Evolutionary conservation across 2,888 invertebrate genomes (phyloP).

Genomic region (Caenorhabditis sulstoni): DNA sequence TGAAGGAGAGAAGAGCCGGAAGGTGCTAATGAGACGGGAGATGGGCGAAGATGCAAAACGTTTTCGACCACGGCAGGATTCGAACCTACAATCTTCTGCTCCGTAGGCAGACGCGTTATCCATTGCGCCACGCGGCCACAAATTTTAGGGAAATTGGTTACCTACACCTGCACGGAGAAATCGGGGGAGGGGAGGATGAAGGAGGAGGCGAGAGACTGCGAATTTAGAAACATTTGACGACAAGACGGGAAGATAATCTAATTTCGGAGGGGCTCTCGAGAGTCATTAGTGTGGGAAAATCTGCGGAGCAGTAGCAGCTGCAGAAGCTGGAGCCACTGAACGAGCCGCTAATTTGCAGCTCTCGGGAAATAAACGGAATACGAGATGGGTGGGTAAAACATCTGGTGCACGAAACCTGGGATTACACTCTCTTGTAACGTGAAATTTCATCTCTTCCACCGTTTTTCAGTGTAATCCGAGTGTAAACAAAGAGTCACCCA

Average conservation of each 20-base stretch:
- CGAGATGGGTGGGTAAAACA: slow-evolving; percentile 48
- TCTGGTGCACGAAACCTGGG: slow-evolving; percentile 35
- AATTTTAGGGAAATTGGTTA: background rate
- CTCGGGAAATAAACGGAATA: slow-evolving; percentile 32
- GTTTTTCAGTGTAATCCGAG: slow-evolving; percentile 41
- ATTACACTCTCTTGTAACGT: slow-evolving; percentile 43
- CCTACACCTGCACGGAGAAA: background rate
- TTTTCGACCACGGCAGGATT: slow-evolving; percentile 77
- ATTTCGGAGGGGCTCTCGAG: slow-evolving; percentile 30
- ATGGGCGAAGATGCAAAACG: slow-evolving; percentile 20
- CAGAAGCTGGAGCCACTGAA: slow-evolving; percentile 7
- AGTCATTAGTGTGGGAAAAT: slow-evolving; percentile 55
- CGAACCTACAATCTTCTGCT: slow-evolving; percentile 81
- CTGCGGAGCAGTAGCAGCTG: background rate
- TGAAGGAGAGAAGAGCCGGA: slow-evolving; percentile 24
- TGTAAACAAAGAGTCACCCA: slow-evolving; percentile 42
- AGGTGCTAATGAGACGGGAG: slow-evolving; percentile 20
- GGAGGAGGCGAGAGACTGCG: background rate
- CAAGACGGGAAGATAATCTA: slow-evolving; percentile 28
- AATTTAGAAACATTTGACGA: slow-evolving; percentile 29
- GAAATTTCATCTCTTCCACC: slow-evolving; percentile 45
- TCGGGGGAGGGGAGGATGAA: background rate
- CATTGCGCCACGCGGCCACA: slow-evolving; percentile 74
- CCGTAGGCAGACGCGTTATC: slow-evolving; percentile 81
- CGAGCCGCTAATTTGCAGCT: slow-evolving; percentile 34